These are phyloP conservation scores for Chaetodon auriga DNA, from an alignment of 2,113 vertebrate genomes.

Conservation along the genomic window DNA sequence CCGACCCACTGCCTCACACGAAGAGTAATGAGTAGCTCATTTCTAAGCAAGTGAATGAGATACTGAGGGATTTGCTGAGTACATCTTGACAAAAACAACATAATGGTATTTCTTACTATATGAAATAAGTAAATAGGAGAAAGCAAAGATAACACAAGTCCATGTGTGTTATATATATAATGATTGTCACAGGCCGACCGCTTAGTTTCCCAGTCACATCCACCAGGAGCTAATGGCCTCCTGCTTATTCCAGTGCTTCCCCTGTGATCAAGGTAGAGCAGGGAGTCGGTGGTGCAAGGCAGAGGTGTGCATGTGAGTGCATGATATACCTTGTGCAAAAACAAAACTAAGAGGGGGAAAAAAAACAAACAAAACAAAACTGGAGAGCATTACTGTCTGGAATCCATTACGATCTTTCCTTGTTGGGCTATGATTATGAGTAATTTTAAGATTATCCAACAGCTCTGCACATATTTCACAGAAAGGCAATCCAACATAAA, in stretches of 20 bases:
- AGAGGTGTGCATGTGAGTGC: slow-evolving; percentile 14
- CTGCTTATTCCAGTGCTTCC: slow-evolving; percentile 8
- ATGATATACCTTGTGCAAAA: slow-evolving; percentile 9
- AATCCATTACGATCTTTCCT: background rate
- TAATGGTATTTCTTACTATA: slow-evolving; percentile 23
- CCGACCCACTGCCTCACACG: background rate
- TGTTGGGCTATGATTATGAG: background rate
- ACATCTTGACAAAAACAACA: slow-evolving; percentile 40
- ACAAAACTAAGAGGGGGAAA: background rate
- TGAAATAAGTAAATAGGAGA: slow-evolving; percentile 42
- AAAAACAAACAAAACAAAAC: no score
- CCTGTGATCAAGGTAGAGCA: slow-evolving; percentile 30
- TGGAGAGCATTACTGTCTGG: background rate
- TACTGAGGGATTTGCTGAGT: slow-evolving; percentile 12
- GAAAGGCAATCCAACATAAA: slow-evolving; percentile 9
- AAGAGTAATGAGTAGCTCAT: background rate
- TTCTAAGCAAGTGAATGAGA: slow-evolving; percentile 26
- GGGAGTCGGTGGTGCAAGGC: background rate
- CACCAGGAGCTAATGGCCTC: slow-evolving; percentile 3
- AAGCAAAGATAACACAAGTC: slow-evolving; percentile 42
- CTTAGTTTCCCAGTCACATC: slow-evolving; percentile 12
- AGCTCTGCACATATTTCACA: slow-evolving; percentile 5
- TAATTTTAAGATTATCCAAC: slow-evolving; percentile 1
- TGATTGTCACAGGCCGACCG: slow-evolving; percentile 66
- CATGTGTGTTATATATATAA: slow-evolving; percentile 9